Percentiles rank a stretch among this genome's conserved stretches.
phyloP scores from a whole-genome alignment of 1,140 invertebrate genomes.

The Adelges cooleyi region DNA sequence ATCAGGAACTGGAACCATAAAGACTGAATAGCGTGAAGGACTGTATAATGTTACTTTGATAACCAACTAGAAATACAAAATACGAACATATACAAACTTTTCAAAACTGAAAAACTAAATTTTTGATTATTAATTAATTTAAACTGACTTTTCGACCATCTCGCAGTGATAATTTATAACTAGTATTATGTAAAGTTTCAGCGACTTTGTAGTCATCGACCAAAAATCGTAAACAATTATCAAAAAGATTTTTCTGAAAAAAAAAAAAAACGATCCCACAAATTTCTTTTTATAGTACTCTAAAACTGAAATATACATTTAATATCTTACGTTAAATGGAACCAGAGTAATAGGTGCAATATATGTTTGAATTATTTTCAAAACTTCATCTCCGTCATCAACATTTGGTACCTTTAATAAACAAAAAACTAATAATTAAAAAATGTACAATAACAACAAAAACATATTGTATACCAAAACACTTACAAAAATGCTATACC shows the following conservation, averaged over 20 bases:
- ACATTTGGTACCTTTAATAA: constrained; percentile 20
- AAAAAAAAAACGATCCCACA: background rate
- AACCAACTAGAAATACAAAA: background rate
- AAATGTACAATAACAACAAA: background rate
- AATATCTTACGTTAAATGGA: constrained; percentile 10
- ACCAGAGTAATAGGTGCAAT: background rate
- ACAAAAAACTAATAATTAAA: background rate
- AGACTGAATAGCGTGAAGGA: background rate
- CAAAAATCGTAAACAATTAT: constrained; percentile 20
- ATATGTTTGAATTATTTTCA: constrained; percentile 26
- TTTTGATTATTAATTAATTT: background rate
- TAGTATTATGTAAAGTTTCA: constrained; percentile 7
- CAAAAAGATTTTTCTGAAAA: constrained; percentile 7
- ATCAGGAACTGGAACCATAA: background rate
- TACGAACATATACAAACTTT: background rate
- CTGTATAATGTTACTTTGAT: background rate
- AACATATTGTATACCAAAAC: background rate
- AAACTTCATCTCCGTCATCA: constrained; percentile 8
- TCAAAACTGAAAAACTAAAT: background rate
- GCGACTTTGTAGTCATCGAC: constrained; percentile 12
- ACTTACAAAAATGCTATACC: constrained; percentile 22
- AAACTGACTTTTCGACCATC: constrained; percentile 12
- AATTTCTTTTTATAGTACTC: background rate
- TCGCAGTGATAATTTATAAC: constrained; percentile 16
- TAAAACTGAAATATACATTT: too few species aligned